Evolutionary conservation across 2,113 vertebrate genomes (phyloP).

Genomic region (Sakesphorus luctuosus): DNA sequence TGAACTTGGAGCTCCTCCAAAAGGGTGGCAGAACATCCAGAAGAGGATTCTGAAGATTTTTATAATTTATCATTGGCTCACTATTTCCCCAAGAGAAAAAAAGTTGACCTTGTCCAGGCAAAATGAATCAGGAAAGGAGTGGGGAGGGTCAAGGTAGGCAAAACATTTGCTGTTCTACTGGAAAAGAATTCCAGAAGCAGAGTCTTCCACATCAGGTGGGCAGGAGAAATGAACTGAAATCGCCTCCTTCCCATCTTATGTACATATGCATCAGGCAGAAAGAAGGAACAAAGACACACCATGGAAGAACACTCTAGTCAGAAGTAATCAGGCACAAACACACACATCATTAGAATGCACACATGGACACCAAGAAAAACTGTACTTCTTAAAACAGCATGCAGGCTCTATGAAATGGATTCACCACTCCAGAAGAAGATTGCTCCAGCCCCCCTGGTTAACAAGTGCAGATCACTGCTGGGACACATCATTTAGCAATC

Average conservation of each 20-base stretch:
- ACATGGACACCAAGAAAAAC: background rate
- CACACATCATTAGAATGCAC: background rate
- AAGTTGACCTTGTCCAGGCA: background rate
- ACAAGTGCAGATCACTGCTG: background rate
- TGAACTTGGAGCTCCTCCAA: background rate
- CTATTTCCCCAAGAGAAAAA: background rate
- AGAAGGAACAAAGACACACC: background rate
- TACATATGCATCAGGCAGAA: background rate
- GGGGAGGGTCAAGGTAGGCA: background rate
- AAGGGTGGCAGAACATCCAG: rapidly evolving
- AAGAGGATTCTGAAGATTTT: background rate
- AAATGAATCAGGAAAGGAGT: background rate
- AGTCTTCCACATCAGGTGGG: background rate
- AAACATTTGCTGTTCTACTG: background rate
- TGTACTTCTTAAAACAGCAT: background rate
- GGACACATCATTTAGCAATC: background rate
- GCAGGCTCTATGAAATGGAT: background rate
- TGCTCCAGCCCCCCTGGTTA: background rate
- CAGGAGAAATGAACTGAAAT: background rate
- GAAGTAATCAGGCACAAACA: background rate
- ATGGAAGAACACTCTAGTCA: background rate
- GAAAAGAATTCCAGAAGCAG: background rate
- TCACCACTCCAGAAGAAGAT: background rate
- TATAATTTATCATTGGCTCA: background rate
- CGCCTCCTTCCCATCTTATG: rapidly evolving